Evolutionary conservation across 2,797 vertebrate genomes (phyloP), one percentile per base, ranked within the genome.

Genomic region (Alfaro cultratus): DNA sequence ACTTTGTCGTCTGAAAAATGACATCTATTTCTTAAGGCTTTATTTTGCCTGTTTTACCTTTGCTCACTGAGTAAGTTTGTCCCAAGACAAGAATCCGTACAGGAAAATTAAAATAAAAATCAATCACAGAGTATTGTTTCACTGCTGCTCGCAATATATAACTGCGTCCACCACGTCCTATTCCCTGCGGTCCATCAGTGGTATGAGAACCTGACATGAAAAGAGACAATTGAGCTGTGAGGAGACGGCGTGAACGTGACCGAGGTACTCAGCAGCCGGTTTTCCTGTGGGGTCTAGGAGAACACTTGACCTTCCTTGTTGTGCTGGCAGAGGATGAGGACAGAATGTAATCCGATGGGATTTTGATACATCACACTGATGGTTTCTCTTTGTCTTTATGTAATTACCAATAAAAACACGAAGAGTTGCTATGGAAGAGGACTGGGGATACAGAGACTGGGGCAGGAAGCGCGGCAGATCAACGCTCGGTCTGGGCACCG

Each of bases 251-350:
- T 29, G 73, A 64, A 85, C 88, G 81, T 91, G 91, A 87, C 77
- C 2, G 43, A 29, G 68, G 29, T 88, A 78, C 87, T 79, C 68
- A 85, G 87, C n/a, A 26, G 18, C 11, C 23, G 31, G 60, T 23
- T 62, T 74, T 57, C 75, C 29, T 60, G 41, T 67, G 0, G 76
- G 23, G 29, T 73, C 90, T 83, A 7, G 8, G 47, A 77, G 76
- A 77, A 53, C 16, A 23, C 76, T 79, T 88, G 90, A 92, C 92
- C 90, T 93, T 91, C 80, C 74, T 76, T 79, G 82, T 78, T 87
- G 23, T 83, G 80, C 82, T 86, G 84, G 84, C 78, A 62, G 76
- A 26, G 29, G 75, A 8, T 7, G 46, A 36, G 62, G 71, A 85
- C 83, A 75, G 73, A 78, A 78, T 85, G 84, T 74, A 89, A 87